Percentiles rank a stretch among this genome's conserved stretches.
Evolutionary conservation across 1,140 invertebrate species (phyloP).

Genomic region (Polypedilum vanderplanki): DNA sequence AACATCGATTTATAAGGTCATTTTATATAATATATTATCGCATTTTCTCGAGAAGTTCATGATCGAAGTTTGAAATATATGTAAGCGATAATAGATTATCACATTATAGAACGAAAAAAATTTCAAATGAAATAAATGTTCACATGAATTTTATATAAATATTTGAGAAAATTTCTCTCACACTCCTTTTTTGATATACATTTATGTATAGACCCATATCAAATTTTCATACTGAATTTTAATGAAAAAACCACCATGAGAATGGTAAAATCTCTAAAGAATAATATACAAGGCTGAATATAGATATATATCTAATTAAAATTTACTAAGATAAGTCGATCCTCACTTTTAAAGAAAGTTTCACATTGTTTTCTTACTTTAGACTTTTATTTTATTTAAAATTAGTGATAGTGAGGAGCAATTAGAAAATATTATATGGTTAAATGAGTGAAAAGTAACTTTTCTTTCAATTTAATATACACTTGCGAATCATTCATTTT

Average conservation of each 20-base stretch:
- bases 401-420: background rate
- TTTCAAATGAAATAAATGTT: no score
- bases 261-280: background rate
- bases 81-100: no score
- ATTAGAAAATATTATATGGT: background rate
- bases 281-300: constrained; percentile 20
- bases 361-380: background rate
- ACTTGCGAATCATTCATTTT: background rate
- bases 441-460: background rate
- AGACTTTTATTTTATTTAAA: background rate
- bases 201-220: no score
- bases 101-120: no score
- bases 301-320: background rate
- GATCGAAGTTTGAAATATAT: no score
- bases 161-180: no score
- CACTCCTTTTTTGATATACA: no score
- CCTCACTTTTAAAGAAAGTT: no score
- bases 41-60: no score
- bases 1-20: no score
- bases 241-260: background rate
- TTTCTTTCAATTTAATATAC: background rate
- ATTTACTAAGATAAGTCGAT: constrained; percentile 20
- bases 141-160: no score
- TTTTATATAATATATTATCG: no score
- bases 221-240: constrained; percentile 19